Evolutionary conservation across 2,797 vertebrate species (phyloP).

Genomic region (Onychomys leucogaster): DNA sequence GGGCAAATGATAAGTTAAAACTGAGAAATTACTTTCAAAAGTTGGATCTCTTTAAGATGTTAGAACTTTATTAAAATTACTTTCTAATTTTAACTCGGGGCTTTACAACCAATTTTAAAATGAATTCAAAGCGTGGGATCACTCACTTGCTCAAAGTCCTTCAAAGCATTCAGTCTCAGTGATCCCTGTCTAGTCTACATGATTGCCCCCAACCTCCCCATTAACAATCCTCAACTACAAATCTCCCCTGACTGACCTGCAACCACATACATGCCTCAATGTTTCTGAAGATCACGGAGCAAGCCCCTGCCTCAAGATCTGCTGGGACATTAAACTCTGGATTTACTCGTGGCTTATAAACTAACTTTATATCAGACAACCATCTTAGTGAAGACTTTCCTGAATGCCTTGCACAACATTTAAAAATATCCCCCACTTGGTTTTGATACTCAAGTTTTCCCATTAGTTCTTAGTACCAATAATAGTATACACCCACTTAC

Average conservation of each 20-base stretch:
- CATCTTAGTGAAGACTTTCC: neutral
- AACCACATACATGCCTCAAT: neutral
- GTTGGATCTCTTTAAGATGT: neutral
- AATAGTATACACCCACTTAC: neutral
- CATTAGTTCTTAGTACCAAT: neutral
- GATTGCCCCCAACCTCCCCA: neutral
- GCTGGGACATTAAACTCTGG: neutral
- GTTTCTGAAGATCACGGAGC: neutral
- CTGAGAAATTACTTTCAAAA: neutral
- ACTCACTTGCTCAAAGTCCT: neutral
- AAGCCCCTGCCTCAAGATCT: neutral
- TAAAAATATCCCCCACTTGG: neutral
- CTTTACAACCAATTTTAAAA: constrained; percentile 10
- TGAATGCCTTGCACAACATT: neutral
- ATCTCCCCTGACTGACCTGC: accelerated
- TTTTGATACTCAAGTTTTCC: neutral
- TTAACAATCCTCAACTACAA: neutral
- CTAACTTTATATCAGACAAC: neutral
- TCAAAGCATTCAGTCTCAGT: neutral
- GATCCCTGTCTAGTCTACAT: neutral
- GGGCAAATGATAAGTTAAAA: constrained; percentile 14
- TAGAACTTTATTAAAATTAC: neutral
- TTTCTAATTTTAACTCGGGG: neutral
- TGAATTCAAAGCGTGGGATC: neutral
- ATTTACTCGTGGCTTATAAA: neutral